Evolutionary conservation across 2,888 invertebrate genomes (phyloP).

Genomic region (Rhabditophanes sp.): DNA sequence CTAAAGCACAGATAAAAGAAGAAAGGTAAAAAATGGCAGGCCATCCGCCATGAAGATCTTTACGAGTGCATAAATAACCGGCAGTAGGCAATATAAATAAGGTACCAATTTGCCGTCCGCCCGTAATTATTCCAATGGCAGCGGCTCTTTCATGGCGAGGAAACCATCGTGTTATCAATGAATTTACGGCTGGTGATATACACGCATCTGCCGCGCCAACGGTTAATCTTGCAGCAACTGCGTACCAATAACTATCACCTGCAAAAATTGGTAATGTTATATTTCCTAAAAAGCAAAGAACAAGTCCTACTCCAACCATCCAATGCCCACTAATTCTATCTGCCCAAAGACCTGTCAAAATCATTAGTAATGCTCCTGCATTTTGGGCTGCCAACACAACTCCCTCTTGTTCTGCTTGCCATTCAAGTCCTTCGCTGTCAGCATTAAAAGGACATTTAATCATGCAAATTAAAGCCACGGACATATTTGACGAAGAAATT

Average conservation of each 20-base stretch:
- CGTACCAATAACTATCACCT: conserved; percentile 28
- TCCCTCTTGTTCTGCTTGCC: conserved; percentile 30
- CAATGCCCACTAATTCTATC: conserved; percentile 37
- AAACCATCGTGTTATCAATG: conserved; percentile 35
- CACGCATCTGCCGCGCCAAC: conserved; percentile 39
- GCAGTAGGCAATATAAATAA: conserved; percentile 39
- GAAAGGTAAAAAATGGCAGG: conserved; percentile 39
- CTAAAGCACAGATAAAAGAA: conserved; percentile 25
- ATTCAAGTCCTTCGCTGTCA: conserved; percentile 27
- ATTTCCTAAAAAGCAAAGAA: conserved; percentile 32
- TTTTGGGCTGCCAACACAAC: conserved; percentile 39
- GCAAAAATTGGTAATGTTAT: conserved; percentile 25
- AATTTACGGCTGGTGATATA: conserved; percentile 34
- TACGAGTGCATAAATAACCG: conserved; percentile 36
- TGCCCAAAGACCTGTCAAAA: conserved; percentile 37
- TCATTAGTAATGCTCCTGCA: conserved; percentile 31
- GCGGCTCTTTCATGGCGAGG: conserved; percentile 36
- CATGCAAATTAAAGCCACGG: conserved; percentile 41
- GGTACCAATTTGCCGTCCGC: conserved; percentile 38
- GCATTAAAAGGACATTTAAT: conserved; percentile 37
- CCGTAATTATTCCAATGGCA: conserved; percentile 37
- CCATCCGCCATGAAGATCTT: conserved; percentile 36
- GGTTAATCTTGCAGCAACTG: conserved; percentile 26
- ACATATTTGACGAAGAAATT: conserved; percentile 34
- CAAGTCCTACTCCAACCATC: conserved; percentile 26